These are phyloP conservation scores for Perodicticus potto DNA, from an alignment of 2,797 vertebrate species.

Conservation along the genomic window DNA sequence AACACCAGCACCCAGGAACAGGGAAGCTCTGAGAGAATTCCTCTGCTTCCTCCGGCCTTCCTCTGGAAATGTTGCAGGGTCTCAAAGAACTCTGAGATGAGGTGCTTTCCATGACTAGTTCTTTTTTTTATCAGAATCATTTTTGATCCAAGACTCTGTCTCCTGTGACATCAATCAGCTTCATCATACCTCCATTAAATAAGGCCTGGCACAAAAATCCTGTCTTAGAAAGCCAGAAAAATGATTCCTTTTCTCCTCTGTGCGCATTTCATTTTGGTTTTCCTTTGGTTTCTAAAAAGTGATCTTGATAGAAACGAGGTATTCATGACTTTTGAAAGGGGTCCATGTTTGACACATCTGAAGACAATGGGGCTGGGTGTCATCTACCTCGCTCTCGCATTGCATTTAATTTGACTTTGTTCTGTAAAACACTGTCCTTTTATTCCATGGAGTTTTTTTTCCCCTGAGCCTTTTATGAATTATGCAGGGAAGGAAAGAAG, in stretches of 20 bases:
- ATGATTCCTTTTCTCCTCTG: background rate
- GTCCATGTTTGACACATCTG: background rate
- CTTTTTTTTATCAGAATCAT: background rate
- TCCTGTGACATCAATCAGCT: background rate
- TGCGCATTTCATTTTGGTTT: background rate
- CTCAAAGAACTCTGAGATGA: background rate
- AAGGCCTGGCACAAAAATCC: background rate
- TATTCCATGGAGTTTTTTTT: background rate
- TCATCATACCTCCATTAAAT: constrained; percentile 1
- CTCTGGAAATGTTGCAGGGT: background rate
- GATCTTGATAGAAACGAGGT: background rate
- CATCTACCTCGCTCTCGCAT: background rate
- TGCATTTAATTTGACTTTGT: constrained; percentile 21
- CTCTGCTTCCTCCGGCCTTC: background rate
- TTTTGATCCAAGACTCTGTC: background rate
- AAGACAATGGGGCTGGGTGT: background rate
- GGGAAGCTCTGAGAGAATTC: background rate
- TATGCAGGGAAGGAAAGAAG: background rate
- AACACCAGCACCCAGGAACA: background rate
- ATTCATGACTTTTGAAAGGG: constrained; percentile 37
- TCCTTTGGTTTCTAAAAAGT: background rate
- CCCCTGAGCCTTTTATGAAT: background rate
- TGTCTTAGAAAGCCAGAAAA: background rate
- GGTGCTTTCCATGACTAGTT: background rate
- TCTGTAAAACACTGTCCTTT: constrained; percentile 2